Evolutionary conservation across 2,888 invertebrate genomes (phyloP).

Genomic region (Drosophila demipolita): DNA sequence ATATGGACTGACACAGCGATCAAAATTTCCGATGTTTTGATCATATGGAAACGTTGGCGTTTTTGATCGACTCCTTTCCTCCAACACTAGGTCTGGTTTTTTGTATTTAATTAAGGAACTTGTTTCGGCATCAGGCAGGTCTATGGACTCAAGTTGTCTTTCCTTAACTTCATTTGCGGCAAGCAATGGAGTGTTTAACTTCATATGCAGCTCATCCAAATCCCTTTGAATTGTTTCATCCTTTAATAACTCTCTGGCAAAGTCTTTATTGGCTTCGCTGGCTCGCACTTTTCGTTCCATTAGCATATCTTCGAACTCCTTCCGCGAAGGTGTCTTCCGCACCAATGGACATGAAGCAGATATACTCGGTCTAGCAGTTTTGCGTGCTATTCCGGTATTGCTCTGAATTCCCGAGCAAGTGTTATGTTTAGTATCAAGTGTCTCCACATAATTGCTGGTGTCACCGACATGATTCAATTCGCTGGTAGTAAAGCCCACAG

Average conservation of each 20-base stretch:
- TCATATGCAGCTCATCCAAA: constrained; percentile 63
- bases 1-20: constrained; percentile 86
- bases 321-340: constrained; percentile 81
- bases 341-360: constrained; percentile 72
- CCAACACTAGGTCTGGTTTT: constrained; percentile 20
- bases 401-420: constrained; percentile 88
- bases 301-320: constrained; percentile 84
- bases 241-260: constrained; percentile 53
- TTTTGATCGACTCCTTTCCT: constrained; percentile 88
- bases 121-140: constrained; percentile 37
- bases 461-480: constrained; percentile 63
- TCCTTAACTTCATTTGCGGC: constrained; percentile 16
- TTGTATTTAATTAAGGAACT: neutral
- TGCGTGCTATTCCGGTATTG: constrained; percentile 89
- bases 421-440: constrained; percentile 86
- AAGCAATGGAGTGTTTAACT: constrained; percentile 35
- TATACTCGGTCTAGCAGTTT: constrained; percentile 81
- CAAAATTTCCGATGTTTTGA: constrained; percentile 89
- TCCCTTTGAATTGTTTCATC: constrained; percentile 66
- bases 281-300: constrained; percentile 81
- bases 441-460: constrained; percentile 24
- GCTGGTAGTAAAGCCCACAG: constrained; percentile 65
- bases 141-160: constrained; percentile 48
- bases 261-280: constrained; percentile 53
- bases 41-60: constrained; percentile 97